Evolutionary conservation across 1,140 invertebrate species (phyloP), one percentile per base, ranked within the genome.

Genomic region (Metopolophium dirhodum): DNA sequence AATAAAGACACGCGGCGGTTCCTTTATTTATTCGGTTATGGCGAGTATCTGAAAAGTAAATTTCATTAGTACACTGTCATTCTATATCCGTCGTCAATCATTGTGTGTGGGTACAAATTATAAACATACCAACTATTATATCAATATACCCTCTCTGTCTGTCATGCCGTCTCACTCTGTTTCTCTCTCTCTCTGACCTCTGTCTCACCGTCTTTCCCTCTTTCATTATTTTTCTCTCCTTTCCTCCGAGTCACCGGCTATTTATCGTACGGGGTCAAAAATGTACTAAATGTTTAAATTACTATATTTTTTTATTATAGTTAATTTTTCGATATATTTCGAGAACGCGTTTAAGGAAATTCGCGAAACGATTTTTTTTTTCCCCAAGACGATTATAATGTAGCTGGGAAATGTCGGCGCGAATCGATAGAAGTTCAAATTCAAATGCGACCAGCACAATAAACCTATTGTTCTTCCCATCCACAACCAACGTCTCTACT

Each of bases 41-140:
- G 45, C 49, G 6, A 37, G 37, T 41, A 35, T 57, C 35, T 37
- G 22, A 91, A 82, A 92, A 90, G 41, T 90, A 61, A 90, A 90
- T 90, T 90, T 18, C 89, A 90, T 90, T 61, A 90, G 89, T 45
- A 26, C n/a, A 90, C 89, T 90, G 54, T 90, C 89, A 90, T 90
- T 68, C 30, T 45, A 37, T 47, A 37, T 54, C 87, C 7, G 87
- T 14, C 47, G 47, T 35, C 20, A n/a, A 49, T 88, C 86, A 49
- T 41, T 85, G 77, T 83, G 77, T 14, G 83, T 26, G 37, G 22
- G 23, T 85, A 45, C 83, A 85, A 14, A 11, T 23, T 85, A 41
- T 30, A 41, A 77, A 77, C 7, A n/a, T 30, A 30, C 37, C 35
- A 22, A 83, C 22, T 83, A 83, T 41, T 41, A 41, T 83, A 41